Evolutionary conservation across 2,113 vertebrate genomes (phyloP), one percentile per base, ranked within the genome.

Genomic region (Diphyllodes magnificus): DNA sequence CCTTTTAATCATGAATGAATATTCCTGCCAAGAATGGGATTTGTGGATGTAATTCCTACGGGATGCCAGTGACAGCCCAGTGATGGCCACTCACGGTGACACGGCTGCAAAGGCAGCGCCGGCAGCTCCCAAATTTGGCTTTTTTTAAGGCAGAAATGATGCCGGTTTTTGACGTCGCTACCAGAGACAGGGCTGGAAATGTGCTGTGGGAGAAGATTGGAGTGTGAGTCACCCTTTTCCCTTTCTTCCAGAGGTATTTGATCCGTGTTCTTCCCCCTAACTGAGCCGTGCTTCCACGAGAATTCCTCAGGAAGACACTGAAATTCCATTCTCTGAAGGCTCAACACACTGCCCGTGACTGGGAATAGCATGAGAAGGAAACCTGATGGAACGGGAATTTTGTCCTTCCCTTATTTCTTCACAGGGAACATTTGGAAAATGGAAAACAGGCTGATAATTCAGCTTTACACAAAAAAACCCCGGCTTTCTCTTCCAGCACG

Each of bases 261-360:
- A 81, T 49, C 64, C 35, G 0, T 57, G 64, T 7, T 40, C 19
- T 28, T 8, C 23, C 42, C 42, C 15, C 0, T 7, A 13, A 40
- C 2, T 33, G 5, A 1, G 5, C 3, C 2, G 0, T 11, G 18
- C 3, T 59, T 28, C 79, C 35, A 12, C 1, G 10, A 70, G 44
- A 40, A 60, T 42, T 70, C 54, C 30, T 30, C 4, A 2, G 30
- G 35, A 50, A n/a, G 2, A 18, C 18, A 1, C 0, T 1, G 14
- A 17, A 81, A 57, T 81, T 59, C 24, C 17, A 4, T 18, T 40
- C 24, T 59, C 54, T 4, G 0, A 24, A n/a, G 44, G 30, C 19
- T 23, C 53, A 2, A 6, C 5, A 2, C 2, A 0, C n/a, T 25
- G 10, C 28, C 50, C 28, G 0, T 14, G 53, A 17, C 19, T 4